A percentile compares a stretch with the other conserved stretches of the same genome.
These are phyloP conservation scores for Petrocephalus microphthalmus DNA, from an alignment of 2,113 vertebrate genomes.

Conservation along the genomic window DNA sequence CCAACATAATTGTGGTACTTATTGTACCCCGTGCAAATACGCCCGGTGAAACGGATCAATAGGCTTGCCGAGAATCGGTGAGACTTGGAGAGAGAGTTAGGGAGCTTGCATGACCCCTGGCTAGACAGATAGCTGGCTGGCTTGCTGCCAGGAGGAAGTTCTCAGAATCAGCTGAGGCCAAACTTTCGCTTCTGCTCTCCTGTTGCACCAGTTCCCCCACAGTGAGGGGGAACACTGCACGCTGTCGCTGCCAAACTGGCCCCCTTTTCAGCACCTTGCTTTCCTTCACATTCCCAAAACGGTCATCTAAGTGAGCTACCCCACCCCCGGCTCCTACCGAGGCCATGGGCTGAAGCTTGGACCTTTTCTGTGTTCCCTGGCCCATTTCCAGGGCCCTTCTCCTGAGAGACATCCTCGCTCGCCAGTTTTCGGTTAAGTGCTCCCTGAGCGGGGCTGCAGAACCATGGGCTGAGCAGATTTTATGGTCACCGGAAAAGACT, in stretches of 20 bases:
- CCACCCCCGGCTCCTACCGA: background rate
- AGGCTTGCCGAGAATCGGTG: background rate
- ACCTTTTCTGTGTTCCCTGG: background rate
- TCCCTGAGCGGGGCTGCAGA: background rate
- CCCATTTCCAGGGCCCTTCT: background rate
- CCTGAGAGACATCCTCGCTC: background rate
- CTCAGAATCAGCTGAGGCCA: constrained; percentile 8
- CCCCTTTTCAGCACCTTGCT: constrained; percentile 17
- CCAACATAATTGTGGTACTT: background rate
- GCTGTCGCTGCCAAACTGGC: background rate
- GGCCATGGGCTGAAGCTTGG: background rate
- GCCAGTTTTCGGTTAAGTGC: background rate
- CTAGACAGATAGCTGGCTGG: background rate
- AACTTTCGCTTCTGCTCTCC: constrained; percentile 18
- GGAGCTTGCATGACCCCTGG: background rate
- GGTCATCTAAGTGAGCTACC: background rate
- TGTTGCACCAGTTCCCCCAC: constrained; percentile 2
- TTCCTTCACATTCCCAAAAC: background rate
- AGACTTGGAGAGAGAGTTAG: background rate
- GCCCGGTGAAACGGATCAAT: background rate
- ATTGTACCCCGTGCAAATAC: background rate
- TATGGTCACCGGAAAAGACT: background rate
- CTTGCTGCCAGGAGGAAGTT: constrained; percentile 14
- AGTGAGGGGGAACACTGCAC: background rate
- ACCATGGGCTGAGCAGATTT: background rate